Percentiles rank a stretch among this genome's conserved stretches.
These are phyloP conservation scores for Todiramphus saurophagus DNA, from an alignment of 2,113 vertebrate genomes.

Conservation along the genomic window DNA sequence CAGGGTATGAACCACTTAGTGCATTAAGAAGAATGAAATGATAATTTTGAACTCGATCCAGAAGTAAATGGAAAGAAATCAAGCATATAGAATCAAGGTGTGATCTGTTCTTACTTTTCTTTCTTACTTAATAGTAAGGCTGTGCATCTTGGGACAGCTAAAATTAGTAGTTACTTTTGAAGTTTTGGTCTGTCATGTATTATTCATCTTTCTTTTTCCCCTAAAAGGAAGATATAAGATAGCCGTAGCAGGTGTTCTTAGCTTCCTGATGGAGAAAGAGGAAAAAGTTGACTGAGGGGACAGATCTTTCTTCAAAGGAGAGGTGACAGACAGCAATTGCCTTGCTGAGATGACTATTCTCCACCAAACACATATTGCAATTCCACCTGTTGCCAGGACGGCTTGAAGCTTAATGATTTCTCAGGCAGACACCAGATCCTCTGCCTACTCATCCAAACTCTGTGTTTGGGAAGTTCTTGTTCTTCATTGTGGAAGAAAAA, in stretches of 20 bases:
- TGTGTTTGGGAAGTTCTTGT: not conserved
- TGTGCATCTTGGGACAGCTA: not conserved
- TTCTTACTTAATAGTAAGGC: slow-evolving; percentile 9
- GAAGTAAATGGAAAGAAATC: slow-evolving; percentile 31
- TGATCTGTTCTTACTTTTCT: not conserved
- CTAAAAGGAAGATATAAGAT: not conserved
- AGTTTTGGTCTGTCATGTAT: slow-evolving; percentile 5
- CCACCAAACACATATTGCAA: slow-evolving; percentile 1
- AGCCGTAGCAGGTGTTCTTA: slow-evolving; percentile 7
- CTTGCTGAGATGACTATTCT: not conserved
- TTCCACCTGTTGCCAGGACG: slow-evolving; percentile 17
- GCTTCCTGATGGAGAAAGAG: not conserved
- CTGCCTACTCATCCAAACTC: slow-evolving; percentile 19
- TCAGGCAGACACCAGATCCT: not conserved
- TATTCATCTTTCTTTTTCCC: slow-evolving; percentile 23
- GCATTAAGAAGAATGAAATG: not conserved
- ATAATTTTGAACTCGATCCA: slow-evolving; percentile 33
- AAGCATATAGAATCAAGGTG: slow-evolving; percentile 4
- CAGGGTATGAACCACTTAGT: not conserved
- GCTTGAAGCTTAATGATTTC: not conserved
- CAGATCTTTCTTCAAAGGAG: not conserved
- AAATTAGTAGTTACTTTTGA: slow-evolving; percentile 25
- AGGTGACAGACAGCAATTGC: not conserved
- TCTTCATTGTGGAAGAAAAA: not conserved
- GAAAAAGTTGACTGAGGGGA: not conserved